These are phyloP conservation scores for Zosterops borbonicus DNA, from an alignment of 2,113 vertebrate species.

Conservation along the genomic window DNA sequence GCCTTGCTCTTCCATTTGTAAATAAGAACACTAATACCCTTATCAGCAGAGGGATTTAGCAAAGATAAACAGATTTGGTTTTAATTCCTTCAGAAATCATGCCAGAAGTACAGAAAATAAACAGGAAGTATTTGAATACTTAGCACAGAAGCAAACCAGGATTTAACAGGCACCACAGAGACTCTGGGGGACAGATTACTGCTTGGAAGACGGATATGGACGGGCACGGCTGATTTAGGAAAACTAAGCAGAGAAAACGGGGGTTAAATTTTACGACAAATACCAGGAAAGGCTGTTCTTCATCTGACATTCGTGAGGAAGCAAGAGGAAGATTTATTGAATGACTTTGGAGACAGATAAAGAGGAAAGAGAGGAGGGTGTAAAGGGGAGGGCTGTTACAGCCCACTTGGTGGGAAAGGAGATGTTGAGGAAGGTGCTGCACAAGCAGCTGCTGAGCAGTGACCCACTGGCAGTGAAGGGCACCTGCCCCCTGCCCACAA, in stretches of 20 bases:
- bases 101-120: slow-evolving; percentile 47
- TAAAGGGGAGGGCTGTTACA: neutral
- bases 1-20: neutral
- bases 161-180: neutral
- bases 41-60: slow-evolving; percentile 49
- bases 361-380: neutral
- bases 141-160: neutral
- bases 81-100: slow-evolving; percentile 58
- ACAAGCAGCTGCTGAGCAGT: neutral
- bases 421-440: neutral
- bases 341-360: neutral
- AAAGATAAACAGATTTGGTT: slow-evolving; percentile 49
- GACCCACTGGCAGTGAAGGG: neutral
- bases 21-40: slow-evolving; percentile 30
- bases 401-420: neutral
- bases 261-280: neutral
- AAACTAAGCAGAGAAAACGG: neutral
- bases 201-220: neutral
- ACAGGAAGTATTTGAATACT: slow-evolving; percentile 39
- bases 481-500: accelerated
- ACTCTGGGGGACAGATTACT: neutral
- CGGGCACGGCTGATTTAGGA: neutral
- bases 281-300: neutral
- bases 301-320: neutral
- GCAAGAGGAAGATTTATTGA: neutral